These are phyloP conservation scores for Caenorhabditis inopinata DNA, from an alignment of 1,140 invertebrate species.

Conservation along the genomic window DNA sequence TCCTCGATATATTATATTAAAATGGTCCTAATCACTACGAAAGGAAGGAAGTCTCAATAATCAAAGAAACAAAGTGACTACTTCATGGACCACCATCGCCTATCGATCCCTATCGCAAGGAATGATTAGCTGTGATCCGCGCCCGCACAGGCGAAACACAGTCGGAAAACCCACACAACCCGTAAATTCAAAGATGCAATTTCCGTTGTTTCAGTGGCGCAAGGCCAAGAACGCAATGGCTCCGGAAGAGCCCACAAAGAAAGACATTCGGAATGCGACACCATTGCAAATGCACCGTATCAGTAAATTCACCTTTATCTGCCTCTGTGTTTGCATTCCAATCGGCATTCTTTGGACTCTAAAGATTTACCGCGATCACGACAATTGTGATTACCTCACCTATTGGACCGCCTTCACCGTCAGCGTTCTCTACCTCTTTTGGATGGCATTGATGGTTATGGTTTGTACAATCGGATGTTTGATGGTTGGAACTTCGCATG, in stretches of 20 bases:
- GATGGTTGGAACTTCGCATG: neutral
- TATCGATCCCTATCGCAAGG: no score
- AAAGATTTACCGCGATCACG: neutral
- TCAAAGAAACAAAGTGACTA: no score
- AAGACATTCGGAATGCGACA: neutral
- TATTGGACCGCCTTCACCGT: conserved; percentile 2
- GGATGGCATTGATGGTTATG: neutral
- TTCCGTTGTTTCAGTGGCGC: neutral
- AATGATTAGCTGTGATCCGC: no score
- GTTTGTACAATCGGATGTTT: neutral
- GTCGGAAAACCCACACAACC: no score
- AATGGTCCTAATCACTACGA: no score
- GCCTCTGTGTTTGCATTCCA: conserved; percentile 4
- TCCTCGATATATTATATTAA: no score
- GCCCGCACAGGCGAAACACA: no score
- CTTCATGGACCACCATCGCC: no score
- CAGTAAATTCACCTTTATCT: neutral
- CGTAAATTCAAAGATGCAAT: neutral
- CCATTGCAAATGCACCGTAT: conserved; percentile 14
- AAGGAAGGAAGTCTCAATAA: no score
- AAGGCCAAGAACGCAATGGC: neutral
- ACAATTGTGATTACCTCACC: neutral
- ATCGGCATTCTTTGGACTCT: conserved; percentile 1
- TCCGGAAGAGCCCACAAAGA: neutral
- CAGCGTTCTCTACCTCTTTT: neutral